A percentile compares a stretch with the other conserved stretches of the same genome.
These are phyloP conservation scores for Lasioglossum figueresi DNA, from an alignment of 2,888 invertebrate genomes.

Conservation along the genomic window DNA sequence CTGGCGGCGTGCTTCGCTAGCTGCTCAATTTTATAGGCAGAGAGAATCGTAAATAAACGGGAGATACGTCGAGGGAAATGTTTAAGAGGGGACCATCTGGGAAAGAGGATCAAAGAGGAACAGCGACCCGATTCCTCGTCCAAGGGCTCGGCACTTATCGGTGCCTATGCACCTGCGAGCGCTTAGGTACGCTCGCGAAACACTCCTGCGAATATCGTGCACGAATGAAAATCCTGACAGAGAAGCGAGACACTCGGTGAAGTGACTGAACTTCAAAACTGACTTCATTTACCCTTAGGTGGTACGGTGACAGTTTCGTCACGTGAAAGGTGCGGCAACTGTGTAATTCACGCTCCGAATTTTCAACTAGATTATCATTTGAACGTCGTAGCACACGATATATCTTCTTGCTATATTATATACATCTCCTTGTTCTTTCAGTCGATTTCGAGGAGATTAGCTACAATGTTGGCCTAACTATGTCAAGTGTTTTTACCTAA, in stretches of 20 bases:
- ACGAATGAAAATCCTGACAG: not conserved
- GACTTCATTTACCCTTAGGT: not conserved
- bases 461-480: not conserved
- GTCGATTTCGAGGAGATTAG: not conserved
- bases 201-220: not conserved
- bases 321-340: not conserved
- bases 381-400: not conserved
- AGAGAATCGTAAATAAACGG: constrained; percentile 35
- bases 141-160: not conserved
- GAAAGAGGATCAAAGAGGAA: constrained; percentile 40
- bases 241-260: not conserved
- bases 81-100: not conserved
- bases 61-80: not conserved
- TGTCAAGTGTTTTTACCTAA: not conserved
- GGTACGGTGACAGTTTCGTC: not conserved
- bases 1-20: not conserved
- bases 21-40: constrained; percentile 11
- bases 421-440: not conserved
- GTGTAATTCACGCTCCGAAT: not conserved
- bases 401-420: no score
- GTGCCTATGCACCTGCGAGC: not conserved
- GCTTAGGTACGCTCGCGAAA: not conserved
- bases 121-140: constrained; percentile 6
- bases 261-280: not conserved
- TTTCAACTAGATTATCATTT: not conserved